Base-by-base conservation (phyloP, 1,140 invertebrate genomes). In the Pantala flavescens region DNA sequence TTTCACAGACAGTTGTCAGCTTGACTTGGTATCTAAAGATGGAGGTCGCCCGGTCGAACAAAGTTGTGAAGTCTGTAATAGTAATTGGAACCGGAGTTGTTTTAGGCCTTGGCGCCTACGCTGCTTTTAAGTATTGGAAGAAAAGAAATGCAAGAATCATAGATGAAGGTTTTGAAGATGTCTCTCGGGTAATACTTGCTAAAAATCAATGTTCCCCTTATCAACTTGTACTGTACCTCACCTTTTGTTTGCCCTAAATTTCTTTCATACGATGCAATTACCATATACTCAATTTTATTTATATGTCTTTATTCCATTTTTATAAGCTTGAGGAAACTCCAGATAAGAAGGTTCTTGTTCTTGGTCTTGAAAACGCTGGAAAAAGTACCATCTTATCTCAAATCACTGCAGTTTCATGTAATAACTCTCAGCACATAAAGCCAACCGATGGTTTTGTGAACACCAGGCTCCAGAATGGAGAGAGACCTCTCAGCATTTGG, bases 161-260 rank as follows among this genome's bases (percentile, higher is more conserved):
- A 73, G 83, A 84, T 74, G 83, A 84, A 78, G 83, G 84, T 43
- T 84, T 84, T 71, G 83, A 84, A 73, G 84, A 84, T 75, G 81
- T 84, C 23, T 79, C 80, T 5, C 84, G 83, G 80, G 84, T 84
- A 78, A 78, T 78, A 77, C 73, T 12, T 63, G 28, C 28, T 9
- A 36, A 36, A 36, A 36, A 36, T 36, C 28, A 36, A 36, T 36
- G 28, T 36, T 36, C 28, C 28, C 28, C 9, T 5, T 9, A 36
- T 36, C 28, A 36, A 36, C 28, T 36, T 36, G 28, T 5, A 36
- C 28, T 5, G 28, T 36, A 36, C 28, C 28, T 36, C 28, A 36
- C 28, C 28, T 36, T 36, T 36, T 36, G 28, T 36, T 36, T 36
- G 28, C 28, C 28, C 28, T 36, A 2, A 36, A 36, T 36, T 36